Conservation (phyloP, 2,113 vertebrate genomes). For the Heterotilapia buettikoferi region DNA sequence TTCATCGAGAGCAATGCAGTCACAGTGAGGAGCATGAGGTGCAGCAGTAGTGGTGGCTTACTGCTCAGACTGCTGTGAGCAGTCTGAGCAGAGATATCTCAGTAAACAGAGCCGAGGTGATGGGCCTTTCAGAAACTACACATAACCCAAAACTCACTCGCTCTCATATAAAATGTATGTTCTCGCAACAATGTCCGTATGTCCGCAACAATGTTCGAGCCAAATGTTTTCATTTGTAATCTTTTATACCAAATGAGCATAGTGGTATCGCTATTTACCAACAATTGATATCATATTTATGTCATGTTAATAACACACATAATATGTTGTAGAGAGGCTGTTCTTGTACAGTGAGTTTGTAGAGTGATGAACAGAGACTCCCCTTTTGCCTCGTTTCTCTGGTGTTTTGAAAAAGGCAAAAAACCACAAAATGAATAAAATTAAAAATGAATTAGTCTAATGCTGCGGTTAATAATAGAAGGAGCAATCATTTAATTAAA, state of each 20-base stretch:
- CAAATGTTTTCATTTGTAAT: neutral
- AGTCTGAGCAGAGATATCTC: neutral
- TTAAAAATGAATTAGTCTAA: neutral
- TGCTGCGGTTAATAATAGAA: neutral
- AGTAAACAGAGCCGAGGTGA: neutral
- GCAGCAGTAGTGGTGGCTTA: too few species aligned
- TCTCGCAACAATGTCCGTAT: rapidly evolving
- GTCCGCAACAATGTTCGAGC: neutral
- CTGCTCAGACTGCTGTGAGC: too few species aligned
- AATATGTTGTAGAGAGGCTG: neutral
- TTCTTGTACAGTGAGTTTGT: neutral
- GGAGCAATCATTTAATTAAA: neutral
- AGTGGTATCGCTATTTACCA: neutral
- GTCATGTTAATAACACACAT: neutral
- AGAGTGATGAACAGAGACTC: neutral
- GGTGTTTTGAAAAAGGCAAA: neutral
- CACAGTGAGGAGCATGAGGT: neutral
- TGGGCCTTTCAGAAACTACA: neutral
- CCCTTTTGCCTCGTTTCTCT: neutral
- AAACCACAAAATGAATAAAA: neutral
- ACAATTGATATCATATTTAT: neutral
- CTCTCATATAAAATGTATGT: neutral
- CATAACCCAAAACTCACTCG: neutral
- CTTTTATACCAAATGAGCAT: neutral
- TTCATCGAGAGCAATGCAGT: neutral